Evolutionary conservation across 2,113 vertebrate genomes (phyloP).

Genomic region (Nannospalax galili): DNA sequence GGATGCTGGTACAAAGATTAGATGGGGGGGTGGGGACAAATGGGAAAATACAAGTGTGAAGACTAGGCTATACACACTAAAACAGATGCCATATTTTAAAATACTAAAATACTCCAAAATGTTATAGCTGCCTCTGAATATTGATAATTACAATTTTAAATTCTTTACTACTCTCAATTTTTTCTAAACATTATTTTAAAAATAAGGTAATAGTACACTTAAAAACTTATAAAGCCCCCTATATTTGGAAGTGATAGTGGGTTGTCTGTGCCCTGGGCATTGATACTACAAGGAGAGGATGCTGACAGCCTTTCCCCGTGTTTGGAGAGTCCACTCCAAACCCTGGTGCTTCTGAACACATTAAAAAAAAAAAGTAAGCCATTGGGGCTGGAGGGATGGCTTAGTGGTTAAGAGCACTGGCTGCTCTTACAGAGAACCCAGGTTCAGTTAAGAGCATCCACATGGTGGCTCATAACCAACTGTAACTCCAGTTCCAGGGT

Average conservation of each 20-base stretch:
- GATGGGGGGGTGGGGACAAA: background rate
- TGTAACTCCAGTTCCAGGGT: background rate
- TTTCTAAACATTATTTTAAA: conserved; percentile 38
- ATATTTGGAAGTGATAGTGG: too few relatives aligned
- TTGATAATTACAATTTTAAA: conserved; percentile 31
- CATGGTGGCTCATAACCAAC: background rate
- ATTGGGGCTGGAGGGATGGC: background rate
- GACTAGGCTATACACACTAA: background rate
- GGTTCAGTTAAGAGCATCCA: too few relatives aligned
- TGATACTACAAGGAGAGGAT: too few relatives aligned
- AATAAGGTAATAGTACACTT: conserved; percentile 14
- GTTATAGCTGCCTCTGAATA: conserved; percentile 7
- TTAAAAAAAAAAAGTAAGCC: too few relatives aligned
- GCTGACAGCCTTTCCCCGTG: too few relatives aligned
- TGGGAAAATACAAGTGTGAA: background rate
- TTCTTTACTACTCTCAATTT: background rate
- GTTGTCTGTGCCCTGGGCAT: too few relatives aligned
- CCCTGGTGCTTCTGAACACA: too few relatives aligned
- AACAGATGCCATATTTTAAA: background rate
- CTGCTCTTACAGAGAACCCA: background rate
- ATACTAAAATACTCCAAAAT: conserved; percentile 46
- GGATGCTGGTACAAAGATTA: background rate
- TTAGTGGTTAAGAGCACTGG: too few relatives aligned
- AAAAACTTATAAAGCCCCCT: background rate
- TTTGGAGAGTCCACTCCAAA: too few relatives aligned